Percentiles rank a stretch among this genome's conserved stretches.
These are phyloP conservation scores for Cataglyphis altisquamis DNA, from an alignment of 2,888 invertebrate species.

Conservation along the genomic window DNA sequence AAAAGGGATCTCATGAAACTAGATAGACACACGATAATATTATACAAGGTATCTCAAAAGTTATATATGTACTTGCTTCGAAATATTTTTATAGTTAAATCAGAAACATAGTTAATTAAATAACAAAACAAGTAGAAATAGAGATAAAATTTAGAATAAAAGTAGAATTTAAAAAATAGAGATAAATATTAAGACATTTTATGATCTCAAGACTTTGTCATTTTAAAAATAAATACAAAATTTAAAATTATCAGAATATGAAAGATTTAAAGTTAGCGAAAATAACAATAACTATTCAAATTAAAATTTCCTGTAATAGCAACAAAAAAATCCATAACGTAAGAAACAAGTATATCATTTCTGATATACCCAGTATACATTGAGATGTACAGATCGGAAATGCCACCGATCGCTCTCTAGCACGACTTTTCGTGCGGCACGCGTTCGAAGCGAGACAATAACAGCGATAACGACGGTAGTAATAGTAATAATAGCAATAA, in stretches of 20 bases:
- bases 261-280: neutral
- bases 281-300: neutral
- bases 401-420: slow-evolving; percentile 62
- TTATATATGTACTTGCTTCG: neutral
- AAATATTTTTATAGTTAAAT: neutral
- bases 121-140: neutral
- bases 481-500: slow-evolving; percentile 78
- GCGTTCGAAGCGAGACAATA: slow-evolving; percentile 65
- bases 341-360: neutral
- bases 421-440: slow-evolving; percentile 66
- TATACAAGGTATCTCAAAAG: slow-evolving; percentile 38
- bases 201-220: neutral
- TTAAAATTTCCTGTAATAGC: neutral
- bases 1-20: slow-evolving; percentile 32
- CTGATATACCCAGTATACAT: slow-evolving; percentile 19
- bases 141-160: neutral
- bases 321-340: neutral
- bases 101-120: neutral
- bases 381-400: slow-evolving; percentile 56
- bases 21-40: slow-evolving; percentile 32
- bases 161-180: neutral
- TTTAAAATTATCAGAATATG: neutral
- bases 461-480: slow-evolving; percentile 75
- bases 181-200: neutral
- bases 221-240: neutral